These are phyloP conservation scores for Prunella strophiata DNA, from an alignment of 2,797 vertebrate species.

Conservation along the genomic window DNA sequence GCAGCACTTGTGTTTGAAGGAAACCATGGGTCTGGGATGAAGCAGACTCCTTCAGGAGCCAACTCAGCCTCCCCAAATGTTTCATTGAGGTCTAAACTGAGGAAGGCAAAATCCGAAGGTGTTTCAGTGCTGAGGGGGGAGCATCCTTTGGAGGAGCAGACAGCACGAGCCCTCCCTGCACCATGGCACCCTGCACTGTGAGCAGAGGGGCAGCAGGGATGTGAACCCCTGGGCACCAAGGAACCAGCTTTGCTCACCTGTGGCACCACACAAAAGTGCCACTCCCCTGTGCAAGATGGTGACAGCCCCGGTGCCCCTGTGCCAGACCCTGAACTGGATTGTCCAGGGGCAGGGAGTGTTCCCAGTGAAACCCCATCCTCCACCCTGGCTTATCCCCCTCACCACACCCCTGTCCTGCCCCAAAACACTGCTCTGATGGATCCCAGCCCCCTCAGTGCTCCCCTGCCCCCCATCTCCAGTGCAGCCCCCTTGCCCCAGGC, in stretches of 20 bases:
- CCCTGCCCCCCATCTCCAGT: background rate
- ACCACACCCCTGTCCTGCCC: background rate
- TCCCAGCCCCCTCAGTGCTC: background rate
- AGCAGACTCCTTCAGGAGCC: background rate
- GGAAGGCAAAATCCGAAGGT: background rate
- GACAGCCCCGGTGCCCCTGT: accelerated
- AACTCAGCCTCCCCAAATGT: background rate
- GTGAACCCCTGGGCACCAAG: background rate
- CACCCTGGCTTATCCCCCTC: background rate
- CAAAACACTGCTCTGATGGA: background rate
- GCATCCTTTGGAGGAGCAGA: background rate
- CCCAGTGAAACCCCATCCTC: background rate
- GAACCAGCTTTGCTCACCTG: background rate
- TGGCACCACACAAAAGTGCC: background rate
- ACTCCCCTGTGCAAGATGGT: background rate
- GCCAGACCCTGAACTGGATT: background rate
- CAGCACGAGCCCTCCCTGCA: background rate
- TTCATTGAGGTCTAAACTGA: background rate
- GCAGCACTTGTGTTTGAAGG: background rate
- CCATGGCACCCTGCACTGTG: background rate
- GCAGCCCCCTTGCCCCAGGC: background rate
- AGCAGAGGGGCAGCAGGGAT: background rate
- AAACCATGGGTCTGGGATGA: background rate
- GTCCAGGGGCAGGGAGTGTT: background rate
- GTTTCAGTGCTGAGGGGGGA: background rate